These are phyloP conservation scores for Calameuta filiformis DNA, from an alignment of 2,888 invertebrate species.

Conservation along the genomic window DNA sequence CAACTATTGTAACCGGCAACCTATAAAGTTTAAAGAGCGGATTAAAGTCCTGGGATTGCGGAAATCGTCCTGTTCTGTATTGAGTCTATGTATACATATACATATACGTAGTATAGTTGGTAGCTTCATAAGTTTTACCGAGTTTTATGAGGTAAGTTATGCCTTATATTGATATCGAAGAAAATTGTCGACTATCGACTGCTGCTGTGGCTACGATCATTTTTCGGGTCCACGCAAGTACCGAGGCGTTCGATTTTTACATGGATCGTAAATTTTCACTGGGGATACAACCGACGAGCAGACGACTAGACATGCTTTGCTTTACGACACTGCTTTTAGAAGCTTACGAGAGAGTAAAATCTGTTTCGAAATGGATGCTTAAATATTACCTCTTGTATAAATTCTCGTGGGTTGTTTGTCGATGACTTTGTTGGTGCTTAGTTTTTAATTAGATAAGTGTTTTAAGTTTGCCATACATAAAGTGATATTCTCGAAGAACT, in stretches of 20 bases:
- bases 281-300: neutral
- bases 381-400: neutral
- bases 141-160: neutral
- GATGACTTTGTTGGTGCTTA: too few species aligned
- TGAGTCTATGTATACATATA: neutral
- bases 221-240: neutral
- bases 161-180: neutral
- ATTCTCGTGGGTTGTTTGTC: neutral
- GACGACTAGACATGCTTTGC: neutral
- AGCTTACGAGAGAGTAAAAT: neutral
- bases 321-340: neutral
- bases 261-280: neutral
- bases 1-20: conserved; percentile 14
- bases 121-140: neutral
- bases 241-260: neutral
- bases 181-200: neutral
- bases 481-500: neutral
- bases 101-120: neutral
- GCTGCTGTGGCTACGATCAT: neutral
- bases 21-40: conserved; percentile 10
- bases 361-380: neutral
- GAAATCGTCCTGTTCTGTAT: neutral
- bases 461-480: too few species aligned
- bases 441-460: too few species aligned
- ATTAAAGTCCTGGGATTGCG: conserved; percentile 13